Conservation (phyloP, 2,113 vertebrate genomes). For the Nasalis larvatus region DNA sequence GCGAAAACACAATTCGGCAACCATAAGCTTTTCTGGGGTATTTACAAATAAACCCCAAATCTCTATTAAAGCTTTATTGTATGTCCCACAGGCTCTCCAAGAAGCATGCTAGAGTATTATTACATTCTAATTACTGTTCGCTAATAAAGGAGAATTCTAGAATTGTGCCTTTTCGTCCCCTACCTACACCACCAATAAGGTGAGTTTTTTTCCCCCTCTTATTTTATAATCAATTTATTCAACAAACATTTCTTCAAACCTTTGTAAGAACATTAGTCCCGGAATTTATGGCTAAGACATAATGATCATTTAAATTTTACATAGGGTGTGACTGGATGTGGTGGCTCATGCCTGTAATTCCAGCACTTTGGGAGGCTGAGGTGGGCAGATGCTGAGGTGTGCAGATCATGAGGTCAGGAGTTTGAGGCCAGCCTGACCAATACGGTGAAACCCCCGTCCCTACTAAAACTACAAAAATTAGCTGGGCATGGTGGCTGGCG, state of each 20-base stretch:
- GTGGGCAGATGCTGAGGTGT: too few relatives aligned
- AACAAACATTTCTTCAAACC: conserved; percentile 1
- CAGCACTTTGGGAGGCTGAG: too few relatives aligned
- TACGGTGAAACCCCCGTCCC: too few relatives aligned
- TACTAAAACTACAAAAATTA: too few relatives aligned
- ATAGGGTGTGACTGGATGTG: neutral
- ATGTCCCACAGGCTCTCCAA: neutral
- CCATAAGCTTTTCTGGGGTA: neutral
- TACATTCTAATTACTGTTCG: neutral
- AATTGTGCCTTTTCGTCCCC: neutral
- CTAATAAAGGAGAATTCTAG: neutral
- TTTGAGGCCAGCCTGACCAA: too few relatives aligned
- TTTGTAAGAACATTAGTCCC: neutral
- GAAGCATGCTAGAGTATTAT: neutral
- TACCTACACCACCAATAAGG: neutral
- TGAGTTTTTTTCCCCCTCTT: neutral
- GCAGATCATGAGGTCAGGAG: too few relatives aligned
- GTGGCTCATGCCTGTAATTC: too few relatives aligned
- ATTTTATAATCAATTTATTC: neutral
- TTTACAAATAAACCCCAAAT: conserved; percentile 27
- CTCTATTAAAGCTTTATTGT: neutral
- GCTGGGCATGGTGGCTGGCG: too few relatives aligned
- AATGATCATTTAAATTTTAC: neutral
- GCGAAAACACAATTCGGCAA: neutral
- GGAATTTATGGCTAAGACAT: neutral